phyloP scores from a whole-genome alignment of 2,888 invertebrate genomes.

The Osedax fenrisi region DNA sequence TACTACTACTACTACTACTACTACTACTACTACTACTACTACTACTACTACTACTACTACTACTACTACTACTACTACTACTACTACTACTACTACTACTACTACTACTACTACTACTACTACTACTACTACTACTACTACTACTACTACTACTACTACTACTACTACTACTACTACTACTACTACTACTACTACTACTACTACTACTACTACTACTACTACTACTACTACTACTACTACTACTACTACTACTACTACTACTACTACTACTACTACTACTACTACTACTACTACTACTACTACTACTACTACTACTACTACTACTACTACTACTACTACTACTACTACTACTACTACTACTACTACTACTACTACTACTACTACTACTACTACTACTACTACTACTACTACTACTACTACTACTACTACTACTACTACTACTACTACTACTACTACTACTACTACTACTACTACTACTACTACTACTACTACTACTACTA shows the following conservation, averaged over 20 bases:
- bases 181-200: neutral
- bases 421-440: neutral
- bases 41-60: neutral
- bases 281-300: neutral
- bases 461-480: neutral
- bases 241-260: neutral
- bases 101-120: neutral
- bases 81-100: neutral
- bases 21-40: neutral
- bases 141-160: neutral
- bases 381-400: neutral
- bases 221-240: neutral
- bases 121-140: neutral
- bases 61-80: neutral
- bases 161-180: neutral
- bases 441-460: neutral
- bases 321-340: neutral
- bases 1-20: neutral
- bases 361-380: neutral
- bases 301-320: neutral
- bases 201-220: neutral
- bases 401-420: neutral
- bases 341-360: neutral
- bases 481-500: neutral
- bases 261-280: neutral